These are phyloP conservation scores for Platysteira castanea DNA, from an alignment of 2,113 vertebrate genomes.

Conservation along the genomic window DNA sequence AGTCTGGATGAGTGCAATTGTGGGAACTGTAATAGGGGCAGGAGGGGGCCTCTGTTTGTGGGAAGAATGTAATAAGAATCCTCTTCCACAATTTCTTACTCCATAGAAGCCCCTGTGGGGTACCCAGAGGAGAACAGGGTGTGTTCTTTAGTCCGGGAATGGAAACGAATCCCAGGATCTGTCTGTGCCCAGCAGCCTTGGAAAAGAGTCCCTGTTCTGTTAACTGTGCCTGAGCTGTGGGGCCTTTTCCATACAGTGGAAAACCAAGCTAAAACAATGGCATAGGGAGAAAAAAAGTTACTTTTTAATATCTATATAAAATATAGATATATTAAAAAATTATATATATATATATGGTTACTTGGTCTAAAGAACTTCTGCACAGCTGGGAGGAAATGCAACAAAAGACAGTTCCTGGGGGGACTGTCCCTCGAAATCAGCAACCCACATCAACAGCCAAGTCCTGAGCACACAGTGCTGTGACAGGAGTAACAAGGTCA, in stretches of 20 bases:
- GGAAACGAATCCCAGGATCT: slow-evolving; percentile 21
- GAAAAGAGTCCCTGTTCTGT: not conserved
- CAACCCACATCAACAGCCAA: not conserved
- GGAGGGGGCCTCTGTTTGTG: slow-evolving; percentile 46
- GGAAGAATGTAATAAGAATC: slow-evolving; percentile 43
- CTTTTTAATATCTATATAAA: not conserved
- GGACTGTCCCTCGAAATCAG: not conserved
- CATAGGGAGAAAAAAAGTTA: not conserved
- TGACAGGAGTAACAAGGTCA: not conserved
- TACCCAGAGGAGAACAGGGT: slow-evolving; percentile 17
- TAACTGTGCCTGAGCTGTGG: not conserved
- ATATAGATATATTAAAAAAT: not conserved
- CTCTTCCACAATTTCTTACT: slow-evolving; percentile 55
- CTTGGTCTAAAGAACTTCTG: not conserved
- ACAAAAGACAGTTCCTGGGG: not conserved
- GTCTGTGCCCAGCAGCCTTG: not conserved
- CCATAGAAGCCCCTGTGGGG: slow-evolving; percentile 32
- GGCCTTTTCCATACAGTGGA: not conserved
- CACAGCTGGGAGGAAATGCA: not conserved
- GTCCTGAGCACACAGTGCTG: not conserved
- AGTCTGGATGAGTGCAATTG: not conserved
- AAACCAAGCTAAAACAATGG: not conserved
- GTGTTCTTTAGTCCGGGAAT: slow-evolving; percentile 11
- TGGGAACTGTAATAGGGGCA: slow-evolving; percentile 40
- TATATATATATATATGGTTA: not conserved